phyloP scores from a whole-genome alignment of 2,797 vertebrate species.

The Helarctos malayanus region DNA sequence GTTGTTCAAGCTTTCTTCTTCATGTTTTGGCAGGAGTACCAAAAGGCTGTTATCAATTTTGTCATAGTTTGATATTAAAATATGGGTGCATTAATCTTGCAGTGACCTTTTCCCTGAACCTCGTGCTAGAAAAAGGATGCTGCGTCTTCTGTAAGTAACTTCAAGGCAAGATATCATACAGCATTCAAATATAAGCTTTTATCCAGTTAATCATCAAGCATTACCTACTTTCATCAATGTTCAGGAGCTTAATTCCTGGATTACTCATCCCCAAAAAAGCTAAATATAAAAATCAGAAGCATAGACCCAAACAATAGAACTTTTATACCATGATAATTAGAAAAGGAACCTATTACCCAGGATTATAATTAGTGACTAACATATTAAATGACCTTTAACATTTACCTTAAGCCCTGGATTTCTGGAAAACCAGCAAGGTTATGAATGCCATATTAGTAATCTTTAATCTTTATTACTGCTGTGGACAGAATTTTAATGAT shows the following conservation, averaged over 20 bases:
- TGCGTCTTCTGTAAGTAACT: conserved; percentile 88
- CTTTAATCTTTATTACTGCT: conserved; percentile 93
- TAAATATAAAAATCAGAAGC: conserved; percentile 90
- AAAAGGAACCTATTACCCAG: conserved; percentile 92
- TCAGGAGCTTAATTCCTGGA: conserved; percentile 91
- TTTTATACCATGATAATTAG: conserved; percentile 93
- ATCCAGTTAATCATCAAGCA: conserved; percentile 92
- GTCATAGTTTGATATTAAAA: conserved; percentile 89
- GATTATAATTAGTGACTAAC: conserved; percentile 94
- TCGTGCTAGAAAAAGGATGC: conserved; percentile 82
- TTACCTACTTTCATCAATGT: conserved; percentile 91
- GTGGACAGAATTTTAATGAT: conserved; percentile 93
- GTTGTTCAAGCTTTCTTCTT: conserved; percentile 28
- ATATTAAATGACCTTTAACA: conserved; percentile 96
- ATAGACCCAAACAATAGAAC: conserved; percentile 92
- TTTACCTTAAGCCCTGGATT: conserved; percentile 93
- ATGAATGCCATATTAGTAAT: conserved; percentile 93
- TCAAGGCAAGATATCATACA: conserved; percentile 84
- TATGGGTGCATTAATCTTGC: conserved; percentile 87
- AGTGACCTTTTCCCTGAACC: conserved; percentile 88
- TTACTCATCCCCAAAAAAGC: conserved; percentile 90
- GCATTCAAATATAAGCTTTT: conserved; percentile 88
- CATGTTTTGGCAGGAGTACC: conserved; percentile 29
- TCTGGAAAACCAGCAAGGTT: conserved; percentile 91
- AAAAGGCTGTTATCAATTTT: conserved; percentile 63